Conservation (phyloP, 35 echinoderm and acorn worm genomes). For the Acanthaster planci region DNA sequence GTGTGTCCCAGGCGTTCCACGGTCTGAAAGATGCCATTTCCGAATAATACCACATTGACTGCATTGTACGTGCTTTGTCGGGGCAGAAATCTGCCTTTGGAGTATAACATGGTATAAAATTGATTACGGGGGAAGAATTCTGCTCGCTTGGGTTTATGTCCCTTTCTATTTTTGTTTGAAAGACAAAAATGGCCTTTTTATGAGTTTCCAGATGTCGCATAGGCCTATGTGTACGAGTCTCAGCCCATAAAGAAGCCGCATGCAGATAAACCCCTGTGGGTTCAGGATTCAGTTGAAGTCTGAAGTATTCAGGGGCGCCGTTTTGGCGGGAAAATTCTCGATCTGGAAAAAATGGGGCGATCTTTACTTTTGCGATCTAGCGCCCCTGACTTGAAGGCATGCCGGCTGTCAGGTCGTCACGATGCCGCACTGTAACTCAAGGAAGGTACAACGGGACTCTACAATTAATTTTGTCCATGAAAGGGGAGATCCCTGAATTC, state of each 20-base stretch:
- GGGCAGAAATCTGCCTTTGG: no score
- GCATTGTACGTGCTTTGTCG: no score
- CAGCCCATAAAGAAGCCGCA: neutral
- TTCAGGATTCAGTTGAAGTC: neutral
- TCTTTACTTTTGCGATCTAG: neutral
- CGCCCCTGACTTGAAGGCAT: neutral
- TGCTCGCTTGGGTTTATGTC: no score
- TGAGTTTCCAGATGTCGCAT: constrained; percentile 15
- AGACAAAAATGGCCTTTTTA: neutral
- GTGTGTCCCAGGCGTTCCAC: neutral
- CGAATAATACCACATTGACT: no score
- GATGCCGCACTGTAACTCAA: neutral
- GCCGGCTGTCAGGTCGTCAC: neutral
- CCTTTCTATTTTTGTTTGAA: no score
- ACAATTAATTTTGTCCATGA: no score
- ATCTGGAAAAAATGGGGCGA: constrained; percentile 3
- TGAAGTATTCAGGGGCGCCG: constrained; percentile 19
- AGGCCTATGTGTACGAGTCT: no score
- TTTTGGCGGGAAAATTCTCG: neutral
- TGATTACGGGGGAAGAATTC: no score
- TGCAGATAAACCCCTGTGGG: neutral
- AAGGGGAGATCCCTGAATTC: no score
- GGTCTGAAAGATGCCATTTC: neutral
- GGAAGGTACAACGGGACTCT: neutral
- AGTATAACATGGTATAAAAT: no score